phyloP scores from a whole-genome alignment of 2,888 invertebrate species.

The Lepidocyrtinus sp. region DNA sequence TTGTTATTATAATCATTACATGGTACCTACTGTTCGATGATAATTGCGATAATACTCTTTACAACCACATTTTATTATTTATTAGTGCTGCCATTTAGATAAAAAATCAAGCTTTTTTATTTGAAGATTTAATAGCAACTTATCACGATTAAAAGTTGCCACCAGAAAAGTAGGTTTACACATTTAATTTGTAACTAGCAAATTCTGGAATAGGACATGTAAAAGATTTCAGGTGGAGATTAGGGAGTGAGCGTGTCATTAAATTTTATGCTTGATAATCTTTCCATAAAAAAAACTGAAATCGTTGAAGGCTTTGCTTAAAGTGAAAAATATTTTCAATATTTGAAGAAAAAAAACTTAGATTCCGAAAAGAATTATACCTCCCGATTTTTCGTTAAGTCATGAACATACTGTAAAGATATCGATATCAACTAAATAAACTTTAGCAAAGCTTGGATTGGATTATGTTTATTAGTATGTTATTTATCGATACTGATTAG shows the following conservation, averaged over 20 bases:
- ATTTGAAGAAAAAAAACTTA: neutral
- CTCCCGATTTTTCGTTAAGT: no score
- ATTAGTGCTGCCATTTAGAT: neutral
- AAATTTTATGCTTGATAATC: neutral
- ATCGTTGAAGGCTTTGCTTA: no score
- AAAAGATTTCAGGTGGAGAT: no score
- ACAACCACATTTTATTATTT: neutral
- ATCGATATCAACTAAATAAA: no score
- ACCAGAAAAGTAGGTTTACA: neutral
- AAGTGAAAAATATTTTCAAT: no score
- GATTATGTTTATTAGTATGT: no score
- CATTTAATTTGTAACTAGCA: neutral
- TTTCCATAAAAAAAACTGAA: neutral
- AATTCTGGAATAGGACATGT: no score
- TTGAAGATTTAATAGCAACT: neutral
- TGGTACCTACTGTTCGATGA: neutral
- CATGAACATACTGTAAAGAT: no score
- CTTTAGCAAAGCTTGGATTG: no score
- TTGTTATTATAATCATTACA: neutral
- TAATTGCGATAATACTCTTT: neutral
- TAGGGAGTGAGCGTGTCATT: neutral
- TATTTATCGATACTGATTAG: no score
- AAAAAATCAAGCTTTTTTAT: neutral
- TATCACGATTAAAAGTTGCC: neutral
- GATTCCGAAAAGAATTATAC: no score